Base-by-base conservation (phyloP, 2,888 invertebrate species). In the Eupeodes luniger region DNA sequence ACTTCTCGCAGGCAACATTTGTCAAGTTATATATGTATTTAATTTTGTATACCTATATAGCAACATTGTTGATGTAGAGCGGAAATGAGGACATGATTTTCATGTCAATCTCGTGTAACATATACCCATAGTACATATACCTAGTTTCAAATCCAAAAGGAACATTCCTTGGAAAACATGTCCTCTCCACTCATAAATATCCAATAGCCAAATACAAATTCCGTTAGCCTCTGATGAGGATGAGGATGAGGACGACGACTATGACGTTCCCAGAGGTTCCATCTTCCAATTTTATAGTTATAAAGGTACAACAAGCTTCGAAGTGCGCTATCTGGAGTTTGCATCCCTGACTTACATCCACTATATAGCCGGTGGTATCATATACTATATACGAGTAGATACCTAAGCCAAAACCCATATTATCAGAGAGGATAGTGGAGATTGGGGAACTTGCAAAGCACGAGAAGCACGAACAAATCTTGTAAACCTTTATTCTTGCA, bases 181-280 rank as follows among this genome's bases (percentile, higher is more conserved):
- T 85, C 85, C 81, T 78, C 77, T 81, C 85, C 81, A 78, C 88
- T 88, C 88, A 88, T 88, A 88, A 88, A 88, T 88, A 88, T 88
- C 88, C 88, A 88, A 88, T 88, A 88, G 85, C 88, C 78, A 85
- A 81, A 88, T 88, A 88, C 88, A 88, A 88, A 88, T 88, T 88
- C 88, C 88, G 88, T 88, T 88, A 88, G 88, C 88, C 88, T 81
- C 88, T 81, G 88, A 53, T n/a, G 53, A 55, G 2, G 27, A 27
- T 27, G 27, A 27, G 27, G 27, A 27, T 27, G 27, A 27, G 27
- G 40, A 40, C 40, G 40, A 40, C 6, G 5, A 40, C 40, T 0
- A 40, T 4, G 40, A 80, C 69, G 64, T 84, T 81, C 85, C 85
- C 84, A 81, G 86, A 75, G 78, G 86, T 86, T 83, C 80, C 84